phyloP scores from a whole-genome alignment of 2,888 invertebrate species.

The Drosophila infuscata region DNA sequence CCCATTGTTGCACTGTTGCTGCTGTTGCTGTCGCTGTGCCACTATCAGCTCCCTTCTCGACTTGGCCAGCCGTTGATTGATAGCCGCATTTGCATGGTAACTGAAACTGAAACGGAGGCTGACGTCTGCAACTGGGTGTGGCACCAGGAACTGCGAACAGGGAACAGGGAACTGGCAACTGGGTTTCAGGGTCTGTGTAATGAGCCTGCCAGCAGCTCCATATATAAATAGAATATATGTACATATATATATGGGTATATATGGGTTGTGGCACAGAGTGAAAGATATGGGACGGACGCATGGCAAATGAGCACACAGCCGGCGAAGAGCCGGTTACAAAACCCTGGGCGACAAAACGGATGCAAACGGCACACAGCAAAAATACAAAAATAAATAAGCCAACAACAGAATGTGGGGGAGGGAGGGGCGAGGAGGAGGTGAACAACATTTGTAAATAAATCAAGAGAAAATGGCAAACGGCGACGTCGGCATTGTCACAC shows the following conservation, averaged over 20 bases:
- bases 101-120: constrained; percentile 31
- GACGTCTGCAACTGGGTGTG: constrained; percentile 33
- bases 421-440: not conserved
- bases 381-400: constrained; percentile 3
- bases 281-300: constrained; percentile 57
- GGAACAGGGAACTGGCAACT: not conserved
- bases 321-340: constrained; percentile 33
- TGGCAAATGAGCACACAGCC: constrained; percentile 56
- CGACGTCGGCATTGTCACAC: constrained; percentile 54
- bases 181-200: constrained; percentile 55
- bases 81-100: constrained; percentile 74
- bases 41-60: constrained; percentile 10
- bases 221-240: constrained; percentile 28
- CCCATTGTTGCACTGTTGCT: constrained; percentile 35
- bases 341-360: constrained; percentile 25
- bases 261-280: constrained; percentile 6
- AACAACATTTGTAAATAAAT: constrained; percentile 67
- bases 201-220: constrained; percentile 66
- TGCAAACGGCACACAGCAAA: constrained; percentile 20
- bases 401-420: not conserved
- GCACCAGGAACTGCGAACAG: constrained; percentile 27
- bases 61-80: constrained; percentile 67
- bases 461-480: constrained; percentile 62
- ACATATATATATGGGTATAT: constrained; percentile 5
- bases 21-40: constrained; percentile 27